phyloP scores from a whole-genome alignment of 2,888 invertebrate genomes.

The Drosophila pseudotalamancana region DNA sequence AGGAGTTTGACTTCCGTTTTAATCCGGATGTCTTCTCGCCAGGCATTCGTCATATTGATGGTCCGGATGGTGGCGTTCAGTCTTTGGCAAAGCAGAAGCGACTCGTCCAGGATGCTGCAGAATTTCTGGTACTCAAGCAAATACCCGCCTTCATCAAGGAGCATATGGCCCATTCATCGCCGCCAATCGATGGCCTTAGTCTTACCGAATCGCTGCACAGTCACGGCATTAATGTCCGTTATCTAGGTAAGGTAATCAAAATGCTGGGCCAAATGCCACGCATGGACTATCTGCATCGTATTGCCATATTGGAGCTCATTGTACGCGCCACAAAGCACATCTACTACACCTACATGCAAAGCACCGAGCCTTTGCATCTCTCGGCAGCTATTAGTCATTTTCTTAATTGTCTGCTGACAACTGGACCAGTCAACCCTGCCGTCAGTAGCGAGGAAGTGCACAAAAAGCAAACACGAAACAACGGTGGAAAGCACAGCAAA shows the following conservation, averaged over 20 bases:
- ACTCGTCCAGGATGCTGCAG: slow-evolving; percentile 97
- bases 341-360: slow-evolving; percentile 94
- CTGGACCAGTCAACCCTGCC: slow-evolving; percentile 87
- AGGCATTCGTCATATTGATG: slow-evolving; percentile 93
- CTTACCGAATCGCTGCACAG: slow-evolving; percentile 97
- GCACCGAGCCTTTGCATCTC: slow-evolving; percentile 92
- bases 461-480: slow-evolving; percentile 66
- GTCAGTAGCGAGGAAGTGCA: slow-evolving; percentile 83
- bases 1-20: slow-evolving; percentile 98
- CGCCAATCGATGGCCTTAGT: slow-evolving; percentile 97
- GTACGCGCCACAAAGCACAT: slow-evolving; percentile 96
- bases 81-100: slow-evolving; percentile 93
- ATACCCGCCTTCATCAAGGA: slow-evolving; percentile 97
- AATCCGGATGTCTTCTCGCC: slow-evolving; percentile 99
- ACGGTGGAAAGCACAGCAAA: slow-evolving; percentile 73
- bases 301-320: slow-evolving; percentile 95
- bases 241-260: slow-evolving; percentile 95
- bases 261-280: slow-evolving; percentile 91
- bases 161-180: slow-evolving; percentile 94
- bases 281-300: slow-evolving; percentile 94
- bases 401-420: slow-evolving; percentile 96
- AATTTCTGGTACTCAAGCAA: slow-evolving; percentile 96
- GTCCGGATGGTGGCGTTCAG: slow-evolving; percentile 87
- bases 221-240: slow-evolving; percentile 97
- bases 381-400: slow-evolving; percentile 97